These are phyloP conservation scores for Phylloscopus trochiloides DNA, from an alignment of 2,113 vertebrate species.

Conservation along the genomic window DNA sequence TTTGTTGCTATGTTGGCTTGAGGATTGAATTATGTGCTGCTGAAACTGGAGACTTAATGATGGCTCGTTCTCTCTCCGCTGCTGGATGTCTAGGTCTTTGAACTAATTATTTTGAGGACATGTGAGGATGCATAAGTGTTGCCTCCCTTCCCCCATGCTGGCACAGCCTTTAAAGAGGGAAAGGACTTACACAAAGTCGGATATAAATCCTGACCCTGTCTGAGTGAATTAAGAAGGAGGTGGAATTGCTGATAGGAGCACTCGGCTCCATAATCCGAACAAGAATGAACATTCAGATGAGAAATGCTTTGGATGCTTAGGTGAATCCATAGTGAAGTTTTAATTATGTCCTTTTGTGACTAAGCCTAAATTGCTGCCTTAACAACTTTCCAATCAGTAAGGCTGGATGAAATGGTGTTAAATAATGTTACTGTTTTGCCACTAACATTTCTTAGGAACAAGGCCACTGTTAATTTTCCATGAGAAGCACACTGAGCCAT, in stretches of 20 bases:
- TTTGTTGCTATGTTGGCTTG: neutral
- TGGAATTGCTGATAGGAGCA: neutral
- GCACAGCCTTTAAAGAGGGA: neutral
- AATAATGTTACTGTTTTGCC: neutral
- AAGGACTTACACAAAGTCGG: neutral
- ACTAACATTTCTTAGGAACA: neutral
- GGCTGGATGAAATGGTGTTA: neutral
- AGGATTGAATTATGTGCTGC: neutral
- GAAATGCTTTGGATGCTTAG: neutral
- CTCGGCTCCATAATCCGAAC: neutral
- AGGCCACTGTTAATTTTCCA: neutral
- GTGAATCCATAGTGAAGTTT: neutral
- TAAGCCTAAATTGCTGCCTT: slow-evolving; percentile 1
- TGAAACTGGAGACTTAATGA: neutral
- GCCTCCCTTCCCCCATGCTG: neutral
- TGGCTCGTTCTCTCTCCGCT: neutral
- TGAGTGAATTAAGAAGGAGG: neutral
- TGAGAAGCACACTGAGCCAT: neutral
- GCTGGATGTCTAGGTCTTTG: neutral
- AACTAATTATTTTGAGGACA: neutral
- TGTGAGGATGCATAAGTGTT: neutral
- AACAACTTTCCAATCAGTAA: neutral
- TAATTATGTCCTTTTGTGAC: neutral
- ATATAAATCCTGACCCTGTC: neutral
- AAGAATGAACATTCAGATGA: neutral